phyloP scores from a whole-genome alignment of 2,888 invertebrate genomes.

The Conomelus anceps region DNA sequence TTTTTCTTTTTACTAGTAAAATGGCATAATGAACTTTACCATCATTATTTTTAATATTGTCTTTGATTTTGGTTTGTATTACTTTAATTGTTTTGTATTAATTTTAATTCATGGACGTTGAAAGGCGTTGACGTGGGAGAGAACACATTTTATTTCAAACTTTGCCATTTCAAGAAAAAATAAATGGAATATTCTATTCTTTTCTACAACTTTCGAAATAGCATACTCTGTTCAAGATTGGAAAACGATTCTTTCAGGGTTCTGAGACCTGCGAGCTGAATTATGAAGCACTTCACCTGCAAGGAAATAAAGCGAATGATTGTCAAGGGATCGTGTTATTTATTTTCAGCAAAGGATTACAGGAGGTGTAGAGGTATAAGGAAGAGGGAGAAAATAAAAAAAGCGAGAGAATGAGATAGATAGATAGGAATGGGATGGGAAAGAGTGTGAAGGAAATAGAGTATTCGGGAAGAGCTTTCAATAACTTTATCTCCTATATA shows the following conservation, averaged over 20 bases:
- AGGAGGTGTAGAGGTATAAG: not conserved
- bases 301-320: not conserved
- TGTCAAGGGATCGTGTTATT: not conserved
- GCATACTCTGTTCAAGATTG: too few species aligned
- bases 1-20: too few species aligned
- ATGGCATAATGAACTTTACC: too few species aligned
- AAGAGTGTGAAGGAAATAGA: not conserved
- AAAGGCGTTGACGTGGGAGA: too few species aligned
- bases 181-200: too few species aligned
- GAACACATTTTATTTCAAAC: too few species aligned
- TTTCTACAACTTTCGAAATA: too few species aligned
- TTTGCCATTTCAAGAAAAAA: too few species aligned
- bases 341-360: not conserved
- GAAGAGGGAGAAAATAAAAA: not conserved
- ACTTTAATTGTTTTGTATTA: too few species aligned
- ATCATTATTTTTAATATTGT: too few species aligned
- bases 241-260: not conserved
- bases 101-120: too few species aligned
- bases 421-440: not conserved
- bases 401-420: not conserved
- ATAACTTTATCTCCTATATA: not conserved
- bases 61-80: too few species aligned
- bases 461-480: not conserved
- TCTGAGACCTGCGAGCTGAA: not conserved
- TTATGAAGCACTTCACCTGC: not conserved